Evolutionary conservation across 2,888 invertebrate species (phyloP).

Genomic region (Zaprionus lineosus): DNA sequence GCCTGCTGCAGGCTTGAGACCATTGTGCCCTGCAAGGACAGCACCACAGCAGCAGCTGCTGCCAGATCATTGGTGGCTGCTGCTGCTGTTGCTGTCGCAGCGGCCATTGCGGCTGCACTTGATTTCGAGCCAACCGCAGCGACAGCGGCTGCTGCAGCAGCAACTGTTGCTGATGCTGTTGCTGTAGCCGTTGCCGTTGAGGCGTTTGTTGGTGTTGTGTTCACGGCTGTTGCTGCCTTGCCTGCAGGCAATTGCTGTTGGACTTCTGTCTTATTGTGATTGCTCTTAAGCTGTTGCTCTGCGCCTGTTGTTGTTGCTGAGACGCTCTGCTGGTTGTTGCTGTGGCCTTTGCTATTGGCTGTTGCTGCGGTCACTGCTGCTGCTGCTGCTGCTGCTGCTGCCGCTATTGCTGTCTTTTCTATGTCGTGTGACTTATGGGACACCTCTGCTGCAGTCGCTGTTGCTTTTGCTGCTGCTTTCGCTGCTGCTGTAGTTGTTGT

Average conservation of each 20-base stretch:
- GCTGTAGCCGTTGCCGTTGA: conserved; percentile 36
- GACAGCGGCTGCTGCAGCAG: conserved; percentile 22
- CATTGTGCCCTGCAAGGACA: conserved; percentile 92
- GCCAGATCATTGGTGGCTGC: conserved; percentile 85
- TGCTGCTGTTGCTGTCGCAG: conserved; percentile 69
- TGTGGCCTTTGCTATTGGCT: conserved; percentile 36
- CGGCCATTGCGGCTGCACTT: conserved; percentile 62
- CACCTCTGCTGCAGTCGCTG: conserved; percentile 16
- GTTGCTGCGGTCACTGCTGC: conserved; percentile 18
- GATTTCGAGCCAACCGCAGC: conserved; percentile 38
- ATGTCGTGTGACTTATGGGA: conserved; percentile 23
- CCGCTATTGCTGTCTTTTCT: conserved; percentile 29
- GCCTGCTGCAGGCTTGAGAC: conserved; percentile 93
- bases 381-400: conserved; percentile 21
- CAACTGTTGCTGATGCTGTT: conserved; percentile 30
- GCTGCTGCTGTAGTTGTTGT: conserved; percentile 24
- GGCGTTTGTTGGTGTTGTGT: background rate
- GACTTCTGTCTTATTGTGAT: conserved; percentile 28
- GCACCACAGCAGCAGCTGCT: conserved; percentile 87
- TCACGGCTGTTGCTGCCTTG: conserved; percentile 33
- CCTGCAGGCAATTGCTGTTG: conserved; percentile 43
- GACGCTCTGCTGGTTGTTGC: conserved; percentile 33
- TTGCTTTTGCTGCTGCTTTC: conserved; percentile 26
- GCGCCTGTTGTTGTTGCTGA: conserved; percentile 32
- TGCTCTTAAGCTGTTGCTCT: conserved; percentile 35